phyloP scores from a whole-genome alignment of 2,797 vertebrate genomes.

The Poeciliopsis turneri region DNA sequence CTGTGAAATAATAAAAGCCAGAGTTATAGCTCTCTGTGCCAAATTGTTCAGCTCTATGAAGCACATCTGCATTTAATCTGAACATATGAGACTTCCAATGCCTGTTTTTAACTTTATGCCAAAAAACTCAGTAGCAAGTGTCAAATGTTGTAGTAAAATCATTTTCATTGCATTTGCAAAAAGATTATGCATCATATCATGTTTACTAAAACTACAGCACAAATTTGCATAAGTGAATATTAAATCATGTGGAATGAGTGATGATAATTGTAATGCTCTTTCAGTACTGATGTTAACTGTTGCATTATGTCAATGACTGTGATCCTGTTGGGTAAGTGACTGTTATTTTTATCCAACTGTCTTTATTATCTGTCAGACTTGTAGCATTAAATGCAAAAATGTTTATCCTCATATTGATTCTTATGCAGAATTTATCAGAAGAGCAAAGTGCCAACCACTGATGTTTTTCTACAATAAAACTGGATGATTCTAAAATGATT shows the following conservation, averaged over 20 bases:
- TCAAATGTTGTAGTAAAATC: slow-evolving; percentile 9
- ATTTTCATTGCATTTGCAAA: slow-evolving; percentile 1
- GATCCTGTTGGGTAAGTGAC: not conserved
- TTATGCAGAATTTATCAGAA: slow-evolving; percentile 1
- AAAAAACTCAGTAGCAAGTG: slow-evolving; percentile 42
- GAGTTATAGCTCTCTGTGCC: slow-evolving; percentile 27
- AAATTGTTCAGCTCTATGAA: slow-evolving; percentile 28
- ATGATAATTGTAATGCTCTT: not conserved
- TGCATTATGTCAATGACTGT: not conserved
- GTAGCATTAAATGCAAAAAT: slow-evolving; percentile 8
- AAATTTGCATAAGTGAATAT: slow-evolving; percentile 12
- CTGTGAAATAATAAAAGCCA: not conserved
- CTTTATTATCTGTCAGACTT: not conserved
- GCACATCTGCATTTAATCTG: slow-evolving; percentile 36
- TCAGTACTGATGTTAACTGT: not conserved
- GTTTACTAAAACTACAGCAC: slow-evolving; percentile 37
- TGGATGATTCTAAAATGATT: slow-evolving; percentile 7
- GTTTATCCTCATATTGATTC: not conserved
- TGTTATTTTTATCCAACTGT: not conserved
- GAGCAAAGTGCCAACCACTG: slow-evolving; percentile 39
- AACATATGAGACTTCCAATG: slow-evolving; percentile 4
- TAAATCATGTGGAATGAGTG: not conserved
- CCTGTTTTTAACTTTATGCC: slow-evolving; percentile 40
- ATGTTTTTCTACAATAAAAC: slow-evolving; percentile 57
- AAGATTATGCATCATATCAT: slow-evolving; percentile 28